Evolutionary conservation across 2,797 vertebrate species (phyloP).

Genomic region (Syndactyla subalaris): DNA sequence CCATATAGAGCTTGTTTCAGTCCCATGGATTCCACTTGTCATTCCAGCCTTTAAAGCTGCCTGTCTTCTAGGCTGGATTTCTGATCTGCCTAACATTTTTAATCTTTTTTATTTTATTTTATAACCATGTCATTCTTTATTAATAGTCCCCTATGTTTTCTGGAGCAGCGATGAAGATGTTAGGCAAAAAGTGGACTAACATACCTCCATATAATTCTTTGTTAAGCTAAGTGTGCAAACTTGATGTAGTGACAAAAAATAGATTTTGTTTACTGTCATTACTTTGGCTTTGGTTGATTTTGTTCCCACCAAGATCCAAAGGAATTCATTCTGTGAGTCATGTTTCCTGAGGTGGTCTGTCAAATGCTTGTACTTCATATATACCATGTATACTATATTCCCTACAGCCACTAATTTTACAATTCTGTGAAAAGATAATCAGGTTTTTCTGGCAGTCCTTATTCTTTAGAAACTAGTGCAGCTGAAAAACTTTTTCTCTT

Average conservation of each 20-base stretch:
- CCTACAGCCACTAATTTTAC: not conserved
- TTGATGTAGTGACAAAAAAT: not conserved
- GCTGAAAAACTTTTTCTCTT: not conserved
- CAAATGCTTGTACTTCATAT: not conserved
- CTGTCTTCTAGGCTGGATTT: not conserved
- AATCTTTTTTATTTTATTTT: not conserved
- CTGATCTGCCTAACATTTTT: not conserved
- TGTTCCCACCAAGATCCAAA: not conserved
- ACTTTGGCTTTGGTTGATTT: not conserved
- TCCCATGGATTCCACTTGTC: not conserved
- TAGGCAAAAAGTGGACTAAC: not conserved
- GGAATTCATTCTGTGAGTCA: slow-evolving; percentile 33
- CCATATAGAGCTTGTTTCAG: not conserved
- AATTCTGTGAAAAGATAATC: not conserved
- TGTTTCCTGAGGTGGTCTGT: slow-evolving; percentile 24
- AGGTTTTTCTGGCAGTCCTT: not conserved
- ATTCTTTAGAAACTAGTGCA: not conserved
- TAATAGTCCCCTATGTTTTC: not conserved
- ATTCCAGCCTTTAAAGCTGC: not conserved
- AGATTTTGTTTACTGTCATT: slow-evolving; percentile 4
- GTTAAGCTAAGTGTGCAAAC: not conserved
- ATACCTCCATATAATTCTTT: not conserved
- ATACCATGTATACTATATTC: not conserved
- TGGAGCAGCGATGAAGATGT: not conserved
- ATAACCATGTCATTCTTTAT: not conserved